Percentiles rank a stretch among this genome's conserved stretches.
These are phyloP conservation scores for Chelidonichthys spinosus DNA, from an alignment of 2,797 vertebrate species.

Conservation along the genomic window DNA sequence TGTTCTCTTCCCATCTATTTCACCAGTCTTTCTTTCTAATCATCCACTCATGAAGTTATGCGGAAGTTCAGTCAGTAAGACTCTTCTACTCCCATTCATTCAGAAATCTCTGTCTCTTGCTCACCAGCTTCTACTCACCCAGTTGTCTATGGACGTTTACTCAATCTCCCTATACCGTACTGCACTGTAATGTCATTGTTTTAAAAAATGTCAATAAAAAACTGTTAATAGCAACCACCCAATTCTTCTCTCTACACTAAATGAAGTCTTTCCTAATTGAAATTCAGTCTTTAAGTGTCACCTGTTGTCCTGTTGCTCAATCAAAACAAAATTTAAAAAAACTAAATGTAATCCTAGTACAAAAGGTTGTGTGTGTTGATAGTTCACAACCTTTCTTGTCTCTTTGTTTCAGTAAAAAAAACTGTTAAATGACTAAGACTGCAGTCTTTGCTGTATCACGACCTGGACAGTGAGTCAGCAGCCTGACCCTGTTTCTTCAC, in stretches of 20 bases:
- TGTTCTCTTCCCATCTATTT: constrained; percentile 12
- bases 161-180: too few relatives aligned
- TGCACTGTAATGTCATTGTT: too few relatives aligned
- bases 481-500: constrained; percentile 57
- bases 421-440: constrained; percentile 79
- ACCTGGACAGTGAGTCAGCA: constrained; percentile 83
- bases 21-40: not conserved
- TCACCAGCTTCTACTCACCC: not conserved
- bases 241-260: not conserved
- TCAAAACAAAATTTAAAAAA: constrained; percentile 4
- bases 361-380: constrained; percentile 16
- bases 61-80: constrained; percentile 1
- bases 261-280: constrained; percentile 5
- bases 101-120: not conserved
- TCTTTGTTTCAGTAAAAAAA: constrained; percentile 65
- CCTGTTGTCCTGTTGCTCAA: not conserved
- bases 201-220: too few relatives aligned
- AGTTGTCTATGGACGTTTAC: not conserved
- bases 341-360: constrained; percentile 11
- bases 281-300: constrained; percentile 12
- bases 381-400: constrained; percentile 18
- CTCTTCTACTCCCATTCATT: constrained; percentile 5
- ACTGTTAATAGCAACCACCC: too few relatives aligned
- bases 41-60: not conserved
- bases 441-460: constrained; percentile 79